These are phyloP conservation scores for Tortrix viridana DNA, from an alignment of 2,888 invertebrate species.

Conservation along the genomic window DNA sequence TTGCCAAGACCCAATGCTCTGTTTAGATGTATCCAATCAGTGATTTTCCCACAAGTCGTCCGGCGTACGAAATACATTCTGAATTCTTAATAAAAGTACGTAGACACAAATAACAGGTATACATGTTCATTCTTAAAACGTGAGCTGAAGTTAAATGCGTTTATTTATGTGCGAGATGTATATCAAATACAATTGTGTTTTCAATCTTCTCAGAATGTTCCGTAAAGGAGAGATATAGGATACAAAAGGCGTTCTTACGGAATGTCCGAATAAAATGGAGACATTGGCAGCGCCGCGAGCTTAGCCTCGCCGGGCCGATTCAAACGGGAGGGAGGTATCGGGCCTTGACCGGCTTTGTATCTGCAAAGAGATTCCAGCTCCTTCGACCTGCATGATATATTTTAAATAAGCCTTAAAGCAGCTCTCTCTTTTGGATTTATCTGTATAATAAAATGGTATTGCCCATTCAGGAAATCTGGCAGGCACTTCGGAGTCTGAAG, in stretches of 20 bases:
- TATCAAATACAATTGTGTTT: slow-evolving; percentile 34
- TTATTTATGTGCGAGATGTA: slow-evolving; percentile 25
- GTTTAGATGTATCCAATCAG: no score
- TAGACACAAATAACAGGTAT: no score
- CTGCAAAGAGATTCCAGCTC: slow-evolving; percentile 30
- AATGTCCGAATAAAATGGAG: slow-evolving; percentile 42
- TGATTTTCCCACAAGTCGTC: no score
- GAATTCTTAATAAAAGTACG: no score
- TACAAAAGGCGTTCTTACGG: slow-evolving; percentile 37
- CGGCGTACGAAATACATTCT: no score
- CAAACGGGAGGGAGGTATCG: slow-evolving; percentile 13
- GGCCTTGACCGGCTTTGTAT: slow-evolving; percentile 23
- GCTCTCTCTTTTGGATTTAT: slow-evolving; percentile 5
- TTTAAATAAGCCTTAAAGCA: slow-evolving; percentile 18
- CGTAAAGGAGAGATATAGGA: slow-evolving; percentile 28
- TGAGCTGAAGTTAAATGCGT: neutral
- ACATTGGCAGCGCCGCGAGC: slow-evolving; percentile 18
- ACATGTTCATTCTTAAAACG: no score
- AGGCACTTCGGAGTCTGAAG: no score
- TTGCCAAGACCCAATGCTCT: no score
- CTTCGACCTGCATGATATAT: slow-evolving; percentile 18
- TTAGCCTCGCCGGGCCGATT: slow-evolving; percentile 27
- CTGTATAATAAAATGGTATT: neutral
- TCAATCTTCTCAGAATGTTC: slow-evolving; percentile 33
- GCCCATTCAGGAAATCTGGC: no score